These are phyloP conservation scores for Psilopsiagon aymara DNA, from an alignment of 2,113 vertebrate species.

Conservation along the genomic window DNA sequence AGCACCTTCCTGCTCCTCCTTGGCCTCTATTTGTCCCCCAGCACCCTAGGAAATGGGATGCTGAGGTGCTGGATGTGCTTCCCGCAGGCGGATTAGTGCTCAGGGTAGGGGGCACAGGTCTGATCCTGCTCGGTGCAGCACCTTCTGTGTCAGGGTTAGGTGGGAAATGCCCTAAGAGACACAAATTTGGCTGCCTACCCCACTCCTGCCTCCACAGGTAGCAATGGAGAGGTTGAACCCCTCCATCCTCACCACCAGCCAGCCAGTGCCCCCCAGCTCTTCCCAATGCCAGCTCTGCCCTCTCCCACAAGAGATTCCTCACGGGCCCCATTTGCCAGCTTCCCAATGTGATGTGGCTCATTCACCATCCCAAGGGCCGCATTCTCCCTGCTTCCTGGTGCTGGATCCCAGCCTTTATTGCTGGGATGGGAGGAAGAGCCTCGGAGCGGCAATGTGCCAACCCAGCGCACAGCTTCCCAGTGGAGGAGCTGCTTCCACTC, in stretches of 20 bases:
- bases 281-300: not conserved
- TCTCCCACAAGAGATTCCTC: not conserved
- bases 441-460: not conserved
- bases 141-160: not conserved
- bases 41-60: not conserved
- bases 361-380: not conserved
- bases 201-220: not conserved
- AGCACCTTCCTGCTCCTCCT: not conserved
- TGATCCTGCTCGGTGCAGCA: not conserved
- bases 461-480: not conserved
- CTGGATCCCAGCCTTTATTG: not conserved
- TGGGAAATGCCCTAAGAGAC: not conserved
- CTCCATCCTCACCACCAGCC: not conserved
- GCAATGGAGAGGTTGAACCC: not conserved
- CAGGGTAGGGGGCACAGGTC: not conserved
- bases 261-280: not conserved
- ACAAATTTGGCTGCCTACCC: not conserved
- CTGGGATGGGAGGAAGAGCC: not conserved
- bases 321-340: not conserved
- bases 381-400: not conserved
- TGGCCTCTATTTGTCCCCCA: rapidly evolving
- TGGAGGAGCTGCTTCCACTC: not conserved
- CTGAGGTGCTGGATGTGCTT: not conserved
- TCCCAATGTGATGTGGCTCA: not conserved
- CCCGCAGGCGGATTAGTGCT: not conserved